phyloP scores from a whole-genome alignment of 2,888 invertebrate species.

The Gari tellinella region DNA sequence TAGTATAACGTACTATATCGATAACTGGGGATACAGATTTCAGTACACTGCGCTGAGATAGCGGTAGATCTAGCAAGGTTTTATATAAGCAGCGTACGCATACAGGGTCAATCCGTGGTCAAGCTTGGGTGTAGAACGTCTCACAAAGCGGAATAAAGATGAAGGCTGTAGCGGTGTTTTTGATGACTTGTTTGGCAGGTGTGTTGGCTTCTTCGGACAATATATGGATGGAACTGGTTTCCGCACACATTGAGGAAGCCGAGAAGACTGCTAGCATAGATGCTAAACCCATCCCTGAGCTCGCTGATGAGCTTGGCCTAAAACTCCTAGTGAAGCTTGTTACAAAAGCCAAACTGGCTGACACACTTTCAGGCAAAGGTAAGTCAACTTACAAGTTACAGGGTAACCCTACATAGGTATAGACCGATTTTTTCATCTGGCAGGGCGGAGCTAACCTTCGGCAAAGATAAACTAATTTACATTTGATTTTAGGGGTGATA shows the following conservation, averaged over 20 bases:
- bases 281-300: constrained; percentile 46
- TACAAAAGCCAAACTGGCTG: constrained; percentile 47
- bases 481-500: no score
- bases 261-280: constrained; percentile 1
- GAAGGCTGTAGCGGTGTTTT: constrained; percentile 10
- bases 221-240: constrained; percentile 44
- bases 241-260: constrained; percentile 32
- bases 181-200: constrained; percentile 19
- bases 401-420: no score
- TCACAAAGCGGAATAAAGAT: background rate
- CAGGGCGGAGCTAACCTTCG: no score
- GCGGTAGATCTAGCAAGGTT: no score
- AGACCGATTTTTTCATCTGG: no score
- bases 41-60: no score
- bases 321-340: constrained; percentile 45
- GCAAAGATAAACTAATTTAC: no score
- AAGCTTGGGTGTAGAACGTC: no score
- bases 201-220: constrained; percentile 27
- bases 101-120: no score
- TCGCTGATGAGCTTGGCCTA: constrained; percentile 57
- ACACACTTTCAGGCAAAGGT: constrained; percentile 57
- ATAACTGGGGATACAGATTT: no score
- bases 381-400: constrained; percentile 13
- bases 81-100: no score
- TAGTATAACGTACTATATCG: no score